These are phyloP conservation scores for Grammomys surdaster DNA, from an alignment of 2,113 vertebrate genomes.

Conservation along the genomic window DNA sequence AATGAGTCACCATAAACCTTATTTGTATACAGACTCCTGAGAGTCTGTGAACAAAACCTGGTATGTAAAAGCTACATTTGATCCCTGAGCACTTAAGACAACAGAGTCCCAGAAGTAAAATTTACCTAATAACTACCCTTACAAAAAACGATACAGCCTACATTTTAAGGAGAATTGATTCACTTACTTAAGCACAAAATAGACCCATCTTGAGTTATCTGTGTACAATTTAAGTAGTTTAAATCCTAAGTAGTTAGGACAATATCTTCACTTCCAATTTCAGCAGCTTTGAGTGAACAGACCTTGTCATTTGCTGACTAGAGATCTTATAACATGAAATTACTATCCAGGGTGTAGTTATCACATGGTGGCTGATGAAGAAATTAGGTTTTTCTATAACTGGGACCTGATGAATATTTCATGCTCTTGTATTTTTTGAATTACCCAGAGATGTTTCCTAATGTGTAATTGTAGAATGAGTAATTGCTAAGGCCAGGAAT, in stretches of 20 bases:
- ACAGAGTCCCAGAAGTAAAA: conserved; percentile 4
- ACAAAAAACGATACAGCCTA: not conserved
- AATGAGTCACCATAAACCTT: not conserved
- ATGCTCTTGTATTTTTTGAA: conserved; percentile 36
- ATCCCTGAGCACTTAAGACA: not conserved
- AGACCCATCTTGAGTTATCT: conserved; percentile 24
- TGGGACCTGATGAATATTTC: not conserved
- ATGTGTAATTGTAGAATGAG: not conserved
- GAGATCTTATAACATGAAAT: not conserved
- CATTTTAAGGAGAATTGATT: conserved; percentile 46
- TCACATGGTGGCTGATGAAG: not conserved
- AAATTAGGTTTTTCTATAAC: not conserved
- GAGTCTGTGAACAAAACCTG: not conserved
- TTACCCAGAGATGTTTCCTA: conserved; percentile 14
- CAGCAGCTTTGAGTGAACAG: not conserved
- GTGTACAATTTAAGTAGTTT: conserved; percentile 52
- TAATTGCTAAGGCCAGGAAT: not conserved
- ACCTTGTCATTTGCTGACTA: conserved; percentile 32
- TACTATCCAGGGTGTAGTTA: not conserved
- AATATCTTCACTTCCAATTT: conserved; percentile 29
- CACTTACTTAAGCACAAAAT: not conserved
- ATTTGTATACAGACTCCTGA: not conserved
- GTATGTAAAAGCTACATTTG: not conserved
- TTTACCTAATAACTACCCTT: not conserved
- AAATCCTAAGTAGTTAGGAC: conserved; percentile 36